Percentiles rank a stretch among this genome's conserved stretches.
Evolutionary conservation across 2,797 vertebrate genomes (phyloP).

Genomic region (Steatocranus sp.): DNA sequence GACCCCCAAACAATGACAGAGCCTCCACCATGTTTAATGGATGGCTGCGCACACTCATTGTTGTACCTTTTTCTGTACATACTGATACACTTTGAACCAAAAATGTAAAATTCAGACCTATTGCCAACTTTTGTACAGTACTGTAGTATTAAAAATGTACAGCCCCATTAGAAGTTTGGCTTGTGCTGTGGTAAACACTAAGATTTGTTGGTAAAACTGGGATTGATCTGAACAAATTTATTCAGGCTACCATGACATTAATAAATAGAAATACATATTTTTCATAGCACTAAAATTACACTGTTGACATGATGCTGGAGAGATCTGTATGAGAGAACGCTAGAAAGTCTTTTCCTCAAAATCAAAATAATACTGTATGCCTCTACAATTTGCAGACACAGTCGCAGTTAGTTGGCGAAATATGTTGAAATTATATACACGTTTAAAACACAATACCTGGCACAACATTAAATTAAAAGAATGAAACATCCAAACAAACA

Average conservation of each 20-base stretch:
- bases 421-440: conserved; percentile 68
- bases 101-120: neutral
- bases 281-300: conserved; percentile 53
- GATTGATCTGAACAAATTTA: conserved; percentile 76
- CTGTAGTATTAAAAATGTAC: neutral
- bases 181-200: neutral
- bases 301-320: conserved; percentile 35
- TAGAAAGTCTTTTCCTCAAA: conserved; percentile 13
- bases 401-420: conserved; percentile 63
- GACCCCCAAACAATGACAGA: neutral
- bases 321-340: neutral
- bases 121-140: neutral
- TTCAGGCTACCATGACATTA: conserved; percentile 76
- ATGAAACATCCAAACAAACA: conserved; percentile 7
- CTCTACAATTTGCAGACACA: conserved; percentile 80
- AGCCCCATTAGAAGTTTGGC: neutral
- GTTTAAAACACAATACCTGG: conserved; percentile 30
- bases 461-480: conserved; percentile 67
- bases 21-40: neutral
- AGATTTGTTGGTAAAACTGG: neutral
- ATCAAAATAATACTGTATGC: conserved; percentile 53
- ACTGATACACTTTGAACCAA: neutral
- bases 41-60: neutral
- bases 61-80: neutral
- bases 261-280: conserved; percentile 83